Evolutionary conservation across 2,888 invertebrate genomes (phyloP), one percentile per base, ranked within the genome.

Genomic region (Phoenoteleia sp.): DNA sequence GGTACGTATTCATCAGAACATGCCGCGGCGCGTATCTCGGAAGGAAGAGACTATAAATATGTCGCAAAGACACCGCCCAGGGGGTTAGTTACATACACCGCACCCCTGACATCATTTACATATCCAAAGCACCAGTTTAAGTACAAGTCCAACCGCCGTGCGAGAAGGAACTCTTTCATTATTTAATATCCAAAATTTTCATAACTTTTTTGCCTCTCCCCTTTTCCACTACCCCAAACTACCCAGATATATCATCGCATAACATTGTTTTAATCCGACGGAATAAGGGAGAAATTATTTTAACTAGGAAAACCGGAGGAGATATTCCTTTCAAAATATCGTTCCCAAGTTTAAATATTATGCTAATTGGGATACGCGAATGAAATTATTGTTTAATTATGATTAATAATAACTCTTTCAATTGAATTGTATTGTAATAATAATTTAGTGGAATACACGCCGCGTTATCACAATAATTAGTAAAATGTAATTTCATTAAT

Each of bases 11-110:
- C 89, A 89, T 89, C 91, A 90, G 88, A 84, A 88, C 81, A 88
- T 79, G 88, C 80, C 86, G 88, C 84, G 86, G 84, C 88, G 87
- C 88, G 86, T 83, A 87, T 83, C 85, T 87, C 84, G 91, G 90
- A 92, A 92, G 92, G 90, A 90, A 90, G 89, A 88, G 88, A 91
- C 90, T 91, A 92, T 93, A 93, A 92, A 93, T 92, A 93, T 91
- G 88, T 91, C 91, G 90, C 88, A 88, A 91, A 91, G 91, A 91
- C 90, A 90, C 89, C 89, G 88, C 88, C 69, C 54, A 72, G 87
- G 89, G 89, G 88, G 88, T 92, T 91, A 89, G 90, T 91, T 91
- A 91, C 91, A 88, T 87, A 89, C 88, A 86, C 86, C 86, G 84
- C 88, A 86, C 87, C 85, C 88, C 85, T 54, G 87, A 67, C 83